phyloP scores from a whole-genome alignment of 2,797 vertebrate genomes.

The Smutsia gigantea region DNA sequence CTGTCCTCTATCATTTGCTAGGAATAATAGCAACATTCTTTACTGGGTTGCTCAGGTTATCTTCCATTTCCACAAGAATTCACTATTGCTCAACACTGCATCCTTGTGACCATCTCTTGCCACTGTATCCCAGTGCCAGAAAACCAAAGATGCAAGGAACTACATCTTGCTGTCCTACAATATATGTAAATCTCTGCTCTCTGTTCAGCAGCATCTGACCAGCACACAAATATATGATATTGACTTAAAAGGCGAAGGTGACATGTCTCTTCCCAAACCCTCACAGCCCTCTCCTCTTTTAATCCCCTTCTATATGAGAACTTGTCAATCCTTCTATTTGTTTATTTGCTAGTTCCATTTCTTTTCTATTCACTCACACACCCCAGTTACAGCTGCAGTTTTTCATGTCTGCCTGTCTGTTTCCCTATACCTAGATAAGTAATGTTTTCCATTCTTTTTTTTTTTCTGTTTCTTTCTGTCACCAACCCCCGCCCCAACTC shows the following conservation, averaged over 20 bases:
- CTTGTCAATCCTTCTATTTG: not conserved
- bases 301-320: conserved; percentile 53
- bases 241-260: conserved; percentile 12
- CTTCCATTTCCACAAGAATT: conserved; percentile 51
- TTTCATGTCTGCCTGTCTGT: conserved; percentile 64
- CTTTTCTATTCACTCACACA: conserved; percentile 66
- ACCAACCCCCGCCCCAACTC: not conserved
- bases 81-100: not conserved
- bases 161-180: conserved; percentile 31
- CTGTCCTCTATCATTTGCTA: not conserved
- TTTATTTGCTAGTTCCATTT: conserved; percentile 47
- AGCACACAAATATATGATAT: conserved; percentile 56
- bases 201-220: conserved; percentile 49
- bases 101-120: conserved; percentile 12
- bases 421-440: conserved; percentile 57
- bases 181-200: conserved; percentile 42
- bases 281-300: conserved; percentile 37
- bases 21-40: conserved; percentile 35
- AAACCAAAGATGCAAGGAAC: conserved; percentile 58
- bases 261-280: conserved; percentile 52
- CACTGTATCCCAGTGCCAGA: not conserved
- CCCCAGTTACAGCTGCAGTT: conserved; percentile 51
- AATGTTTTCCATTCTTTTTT: conserved; percentile 40
- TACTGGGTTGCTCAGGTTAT: conserved; percentile 5
- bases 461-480: not conserved